phyloP scores from a whole-genome alignment of 2,113 vertebrate genomes.

The Theristicus caerulescens region DNA sequence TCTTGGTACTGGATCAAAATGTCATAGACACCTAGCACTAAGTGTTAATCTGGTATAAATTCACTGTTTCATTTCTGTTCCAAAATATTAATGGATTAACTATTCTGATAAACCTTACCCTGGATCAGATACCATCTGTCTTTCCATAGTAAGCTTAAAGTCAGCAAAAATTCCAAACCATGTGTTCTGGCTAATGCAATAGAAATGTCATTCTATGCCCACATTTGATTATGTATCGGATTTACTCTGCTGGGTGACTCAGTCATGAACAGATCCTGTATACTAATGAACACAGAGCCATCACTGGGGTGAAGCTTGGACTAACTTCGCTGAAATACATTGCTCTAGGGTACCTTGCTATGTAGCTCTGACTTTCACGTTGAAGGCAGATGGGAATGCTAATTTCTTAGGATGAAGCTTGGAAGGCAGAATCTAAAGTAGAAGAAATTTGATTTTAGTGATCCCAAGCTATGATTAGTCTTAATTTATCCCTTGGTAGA shows the following conservation, averaged over 20 bases:
- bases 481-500: constrained; percentile 46
- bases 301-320: neutral
- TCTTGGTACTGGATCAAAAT: neutral
- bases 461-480: constrained; percentile 9
- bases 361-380: neutral
- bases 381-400: constrained; percentile 7
- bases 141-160: constrained; percentile 17
- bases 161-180: neutral
- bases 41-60: neutral
- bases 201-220: constrained; percentile 32
- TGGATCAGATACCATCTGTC: constrained; percentile 33
- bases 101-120: constrained; percentile 13
- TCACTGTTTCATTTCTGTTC: neutral
- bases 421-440: constrained; percentile 23
- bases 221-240: neutral
- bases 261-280: neutral
- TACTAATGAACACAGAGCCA: neutral
- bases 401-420: constrained; percentile 3
- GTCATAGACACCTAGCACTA: neutral
- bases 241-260: constrained; percentile 32
- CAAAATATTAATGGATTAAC: constrained; percentile 11
- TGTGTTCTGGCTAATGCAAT: constrained; percentile 22
- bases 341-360: neutral
- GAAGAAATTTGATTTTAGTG: constrained; percentile 11
- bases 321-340: neutral